Conservation (phyloP, 53 echinoderm and acorn worm genomes). For the Holothuria leucospilota region DNA sequence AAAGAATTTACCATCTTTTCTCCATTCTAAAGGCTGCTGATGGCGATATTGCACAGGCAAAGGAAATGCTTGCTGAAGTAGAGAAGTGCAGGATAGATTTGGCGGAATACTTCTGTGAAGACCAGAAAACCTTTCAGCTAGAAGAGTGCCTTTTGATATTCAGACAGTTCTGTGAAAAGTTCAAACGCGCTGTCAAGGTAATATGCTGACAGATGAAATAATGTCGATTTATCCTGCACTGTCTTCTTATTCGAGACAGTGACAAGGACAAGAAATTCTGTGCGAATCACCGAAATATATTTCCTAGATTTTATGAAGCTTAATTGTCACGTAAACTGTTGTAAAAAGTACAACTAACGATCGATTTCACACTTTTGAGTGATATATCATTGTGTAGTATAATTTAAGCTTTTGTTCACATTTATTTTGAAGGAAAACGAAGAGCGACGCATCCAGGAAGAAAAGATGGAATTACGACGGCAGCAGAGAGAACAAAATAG, state of each 20-base stretch:
- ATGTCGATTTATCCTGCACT: not conserved
- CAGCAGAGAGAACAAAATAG: conserved; percentile 81
- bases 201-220: not conserved
- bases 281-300: not conserved
- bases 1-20: too few species aligned
- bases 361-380: too few species aligned
- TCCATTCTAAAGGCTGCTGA: conserved; percentile 68
- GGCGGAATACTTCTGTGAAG: conserved; percentile 96
- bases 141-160: conserved; percentile 91
- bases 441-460: conserved; percentile 73
- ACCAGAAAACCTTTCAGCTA: conserved; percentile 80
- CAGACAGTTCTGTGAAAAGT: conserved; percentile 93
- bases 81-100: conserved; percentile 73
- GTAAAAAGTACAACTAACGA: too few species aligned
- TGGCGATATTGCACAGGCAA: conserved; percentile 72
- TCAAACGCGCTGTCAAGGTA: conserved; percentile 88
- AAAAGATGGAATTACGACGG: conserved; percentile 76
- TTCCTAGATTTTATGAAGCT: too few species aligned
- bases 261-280: not conserved
- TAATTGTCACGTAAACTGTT: too few species aligned
- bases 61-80: conserved; percentile 72
- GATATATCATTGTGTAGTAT: not conserved
- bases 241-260: too few species aligned
- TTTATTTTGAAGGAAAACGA: conserved; percentile 82
- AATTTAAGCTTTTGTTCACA: not conserved